Percentiles rank a stretch among this genome's conserved stretches.
Evolutionary conservation across 2,888 invertebrate species (phyloP).

Genomic region (Nephrotoma flavescens): DNA sequence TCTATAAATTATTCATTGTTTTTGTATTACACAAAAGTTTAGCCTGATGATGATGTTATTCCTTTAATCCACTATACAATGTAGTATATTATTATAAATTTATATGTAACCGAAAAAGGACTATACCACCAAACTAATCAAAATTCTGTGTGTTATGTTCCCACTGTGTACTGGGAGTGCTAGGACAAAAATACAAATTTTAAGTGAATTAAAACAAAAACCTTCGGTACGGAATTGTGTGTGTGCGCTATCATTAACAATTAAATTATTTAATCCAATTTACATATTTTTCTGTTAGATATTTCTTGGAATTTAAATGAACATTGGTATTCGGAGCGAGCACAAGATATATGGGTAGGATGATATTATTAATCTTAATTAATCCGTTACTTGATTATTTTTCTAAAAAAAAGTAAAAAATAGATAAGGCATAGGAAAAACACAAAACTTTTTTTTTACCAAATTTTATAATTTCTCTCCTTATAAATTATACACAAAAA

Average conservation of each 20-base stretch:
- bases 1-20: neutral
- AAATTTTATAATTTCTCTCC: neutral
- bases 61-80: neutral
- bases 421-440: neutral
- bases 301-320: neutral
- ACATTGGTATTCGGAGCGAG: neutral
- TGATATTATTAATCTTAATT: neutral
- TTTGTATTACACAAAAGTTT: neutral
- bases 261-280: neutral
- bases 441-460: neutral
- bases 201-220: neutral
- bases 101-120: neutral
- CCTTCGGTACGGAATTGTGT: neutral
- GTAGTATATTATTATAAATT: neutral
- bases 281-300: neutral
- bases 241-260: neutral
- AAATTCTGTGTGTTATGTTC: neutral
- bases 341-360: neutral
- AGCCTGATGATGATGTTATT: neutral
- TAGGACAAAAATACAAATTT: neutral
- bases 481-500: neutral
- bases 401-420: neutral
- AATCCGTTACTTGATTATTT: neutral
- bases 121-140: neutral
- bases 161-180: neutral